Base-by-base conservation (phyloP, 2,797 vertebrate genomes). In the Pseudochirops corinnae region DNA sequence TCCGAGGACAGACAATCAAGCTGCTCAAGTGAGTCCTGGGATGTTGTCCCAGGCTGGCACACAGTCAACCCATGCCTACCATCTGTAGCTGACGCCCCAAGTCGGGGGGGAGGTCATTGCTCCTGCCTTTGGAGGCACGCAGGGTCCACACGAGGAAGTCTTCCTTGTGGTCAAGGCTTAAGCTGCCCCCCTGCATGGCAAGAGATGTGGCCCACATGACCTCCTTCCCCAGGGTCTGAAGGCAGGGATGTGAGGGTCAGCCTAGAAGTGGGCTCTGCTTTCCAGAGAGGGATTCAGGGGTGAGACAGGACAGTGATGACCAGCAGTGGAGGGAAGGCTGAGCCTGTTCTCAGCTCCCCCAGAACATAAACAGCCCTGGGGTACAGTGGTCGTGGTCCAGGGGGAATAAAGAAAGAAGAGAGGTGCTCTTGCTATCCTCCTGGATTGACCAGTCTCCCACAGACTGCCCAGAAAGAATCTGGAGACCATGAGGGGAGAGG, bases 1-100 rank as follows among this genome's bases (percentile, higher is more conserved):
- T 99, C 98, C 99, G 99, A 94, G 99, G 99, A 96, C 99, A 99
- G 98, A 99, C 99, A 96, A 99, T 99, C 98, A 99, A 99, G 97
- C 99, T 99, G 57, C 98, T 99, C 87, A 99, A 99, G 99, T 99
- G 98, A 98, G 99, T 99, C 29, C 93, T 90, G 28, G 39, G 46
- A 52, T 1, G 10, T 50, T 39, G 14, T 28, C n/a, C 6, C 5
- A 21, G 3, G 10, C 11, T 3, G 67, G 67, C n/a, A 0, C 60
- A 62, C 31, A 33, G 67, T 46, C 67, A 39, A n/a, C n/a, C 67
- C 18, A 4, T n/a, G 21, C 26, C 56, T 5, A 11, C 57, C 57
- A 28, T 58, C 57, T 28, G 26, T 58, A 58, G 57, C 57, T 29
- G 57, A 26, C 10, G 9, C 57, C 57, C 11, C 28, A 10, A 60